Conservation (phyloP, 2,113 vertebrate species). For the Bungarus multicinctus region DNA sequence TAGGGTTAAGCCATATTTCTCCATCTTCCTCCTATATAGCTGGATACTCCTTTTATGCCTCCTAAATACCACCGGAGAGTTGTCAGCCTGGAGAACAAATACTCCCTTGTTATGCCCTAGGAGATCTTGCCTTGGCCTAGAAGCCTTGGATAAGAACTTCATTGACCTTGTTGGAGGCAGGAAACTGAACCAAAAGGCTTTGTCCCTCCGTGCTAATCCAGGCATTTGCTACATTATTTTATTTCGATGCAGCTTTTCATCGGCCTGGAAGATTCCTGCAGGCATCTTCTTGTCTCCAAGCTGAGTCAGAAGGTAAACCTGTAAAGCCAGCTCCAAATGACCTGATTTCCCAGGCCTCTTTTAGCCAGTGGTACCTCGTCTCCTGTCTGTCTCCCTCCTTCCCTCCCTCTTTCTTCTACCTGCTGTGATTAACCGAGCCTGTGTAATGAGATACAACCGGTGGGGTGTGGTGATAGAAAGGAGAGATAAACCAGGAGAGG, state of each 20-base stretch:
- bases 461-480: slow-evolving; percentile 3
- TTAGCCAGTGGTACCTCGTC: neutral
- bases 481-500: neutral
- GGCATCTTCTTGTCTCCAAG: slow-evolving; percentile 40
- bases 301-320: slow-evolving; percentile 53
- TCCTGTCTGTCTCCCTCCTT: neutral
- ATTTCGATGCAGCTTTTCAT: slow-evolving; percentile 29
- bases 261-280: slow-evolving; percentile 26
- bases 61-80: neutral
- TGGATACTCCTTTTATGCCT: neutral
- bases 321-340: slow-evolving; percentile 45
- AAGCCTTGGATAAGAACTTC: neutral
- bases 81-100: neutral
- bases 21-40: neutral
- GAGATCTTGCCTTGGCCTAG: neutral
- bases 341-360: slow-evolving; percentile 54
- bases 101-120: neutral
- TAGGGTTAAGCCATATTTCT: neutral
- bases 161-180: slow-evolving; percentile 2
- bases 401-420: neutral
- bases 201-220: slow-evolving; percentile 17
- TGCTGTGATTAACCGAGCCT: neutral
- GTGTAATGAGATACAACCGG: neutral
- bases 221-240: neutral
- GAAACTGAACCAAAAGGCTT: neutral